Conservation (phyloP, 2,797 vertebrate genomes). For the Gallinago solitaria region DNA sequence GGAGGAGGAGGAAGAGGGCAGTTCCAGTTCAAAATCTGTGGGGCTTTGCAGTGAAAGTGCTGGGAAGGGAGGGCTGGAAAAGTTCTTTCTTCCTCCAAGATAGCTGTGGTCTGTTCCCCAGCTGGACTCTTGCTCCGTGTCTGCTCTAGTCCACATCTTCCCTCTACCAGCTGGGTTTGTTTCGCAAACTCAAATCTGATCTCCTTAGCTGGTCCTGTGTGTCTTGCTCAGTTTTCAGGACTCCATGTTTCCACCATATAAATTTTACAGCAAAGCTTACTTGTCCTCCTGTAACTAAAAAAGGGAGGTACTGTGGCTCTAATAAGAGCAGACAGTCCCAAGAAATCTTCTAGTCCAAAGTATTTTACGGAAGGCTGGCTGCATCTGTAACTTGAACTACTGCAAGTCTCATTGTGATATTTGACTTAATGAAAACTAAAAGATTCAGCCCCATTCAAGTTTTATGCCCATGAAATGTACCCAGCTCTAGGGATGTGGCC, state of each 20-base stretch:
- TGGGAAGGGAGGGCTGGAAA: slow-evolving; percentile 23
- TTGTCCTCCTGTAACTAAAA: not conserved
- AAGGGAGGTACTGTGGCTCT: not conserved
- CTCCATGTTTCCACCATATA: not conserved
- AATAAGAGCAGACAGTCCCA: not conserved
- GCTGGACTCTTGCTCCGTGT: not conserved
- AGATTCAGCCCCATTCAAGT: not conserved
- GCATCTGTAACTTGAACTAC: not conserved
- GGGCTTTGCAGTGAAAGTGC: not conserved
- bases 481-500: not conserved
- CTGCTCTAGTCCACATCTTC: slow-evolving; percentile 12
- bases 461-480: not conserved
- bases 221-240: not conserved
- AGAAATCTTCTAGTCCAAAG: not conserved
- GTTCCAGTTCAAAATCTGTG: slow-evolving; percentile 13
- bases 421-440: not conserved
- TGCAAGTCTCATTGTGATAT: not conserved
- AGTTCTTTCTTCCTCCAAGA: slow-evolving; percentile 19
- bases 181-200: not conserved
- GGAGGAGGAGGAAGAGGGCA: slow-evolving; percentile 28
- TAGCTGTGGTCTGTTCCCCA: slow-evolving; percentile 48
- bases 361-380: not conserved
- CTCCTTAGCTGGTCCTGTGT: not conserved
- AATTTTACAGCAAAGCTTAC: not conserved
- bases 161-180: not conserved